Evolutionary conservation across 2,797 vertebrate genomes (phyloP), one percentile per base, ranked within the genome.

Genomic region (Falco biarmicus): DNA sequence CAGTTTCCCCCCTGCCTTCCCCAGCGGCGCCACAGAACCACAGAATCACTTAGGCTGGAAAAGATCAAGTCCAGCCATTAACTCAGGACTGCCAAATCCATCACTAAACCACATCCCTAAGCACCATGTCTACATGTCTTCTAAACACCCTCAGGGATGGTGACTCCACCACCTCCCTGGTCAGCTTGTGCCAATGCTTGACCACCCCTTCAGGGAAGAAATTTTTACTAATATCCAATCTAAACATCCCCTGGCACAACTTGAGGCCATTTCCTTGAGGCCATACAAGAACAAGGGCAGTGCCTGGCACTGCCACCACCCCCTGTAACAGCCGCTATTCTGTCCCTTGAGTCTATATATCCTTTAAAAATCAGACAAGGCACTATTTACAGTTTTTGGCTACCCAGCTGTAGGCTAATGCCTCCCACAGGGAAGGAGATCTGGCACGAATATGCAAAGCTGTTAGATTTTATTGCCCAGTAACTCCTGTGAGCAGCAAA

Each of bases 101-200:
- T 47, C 51, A 3, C 28, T n/a, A 5, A 20, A 20, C 26, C 12
- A 1, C 3, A 45, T 48, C 57, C 43, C 73, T n/a, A 6, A 13
- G 53, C 11, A 14, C 16, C 59, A 45, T 24, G 2, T 16, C 71
- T n/a, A 17, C 1, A 15, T 0, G 0, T 8, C 60, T 59, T 39
- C 28, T 28, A 43, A 63, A 57, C 3, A 8, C 47, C 37, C 7
- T 26, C 51, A 63, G 5, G 2, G 45, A 45, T 19, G 45, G 29
- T 1, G 29, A 77, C 45, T 28, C 50, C 6, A 29, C 25, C 8
- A 2, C 37, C 17, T 6, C 50, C 29, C n/a, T 12, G 10, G 24
- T 37, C 39, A 77, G 45, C 26, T 21, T 29, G 4, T 31, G 8
- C 16, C 51, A 29, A 1, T 3, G 5, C 29, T 7, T 14, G 16